A percentile compares a stretch with the other conserved stretches of the same genome.
These are phyloP conservation scores for Agapostemon virescens DNA, from an alignment of 2,888 invertebrate genomes.

Conservation along the genomic window DNA sequence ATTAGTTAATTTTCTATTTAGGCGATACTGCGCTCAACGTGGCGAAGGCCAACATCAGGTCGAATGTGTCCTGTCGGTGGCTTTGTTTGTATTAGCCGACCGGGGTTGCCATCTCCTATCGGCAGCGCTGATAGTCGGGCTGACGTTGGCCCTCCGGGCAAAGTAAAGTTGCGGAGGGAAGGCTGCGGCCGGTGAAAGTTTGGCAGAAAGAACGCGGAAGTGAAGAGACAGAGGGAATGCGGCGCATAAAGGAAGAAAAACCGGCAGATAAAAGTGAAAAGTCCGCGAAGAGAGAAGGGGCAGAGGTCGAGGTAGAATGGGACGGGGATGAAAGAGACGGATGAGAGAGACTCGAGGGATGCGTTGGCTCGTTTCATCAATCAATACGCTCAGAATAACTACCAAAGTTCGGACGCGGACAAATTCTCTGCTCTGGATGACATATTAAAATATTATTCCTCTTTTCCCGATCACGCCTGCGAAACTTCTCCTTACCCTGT, in stretches of 20 bases:
- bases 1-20: neutral
- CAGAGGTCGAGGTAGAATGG: neutral
- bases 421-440: neutral
- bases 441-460: constrained; percentile 24
- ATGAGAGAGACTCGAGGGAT: constrained; percentile 27
- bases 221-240: constrained; percentile 20
- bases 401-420: constrained; percentile 10
- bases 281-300: constrained; percentile 10
- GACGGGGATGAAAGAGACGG: constrained; percentile 19
- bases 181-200: constrained; percentile 28
- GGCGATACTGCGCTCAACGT: neutral
- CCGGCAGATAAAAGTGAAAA: constrained; percentile 44
- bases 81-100: constrained; percentile 48
- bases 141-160: constrained; percentile 35
- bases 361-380: constrained; percentile 34
- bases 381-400: constrained; percentile 22
- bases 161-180: constrained; percentile 28
- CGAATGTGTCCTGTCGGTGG: constrained; percentile 29
- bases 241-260: constrained; percentile 7
- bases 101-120: constrained; percentile 55
- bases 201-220: constrained; percentile 17
- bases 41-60: constrained; percentile 5
- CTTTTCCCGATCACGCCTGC: neutral
- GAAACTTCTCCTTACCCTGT: neutral
- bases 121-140: constrained; percentile 64